Evolutionary conservation across 53 echinoderm and acorn worm genomes (phyloP).

Genomic region (Arbacia lixula): DNA sequence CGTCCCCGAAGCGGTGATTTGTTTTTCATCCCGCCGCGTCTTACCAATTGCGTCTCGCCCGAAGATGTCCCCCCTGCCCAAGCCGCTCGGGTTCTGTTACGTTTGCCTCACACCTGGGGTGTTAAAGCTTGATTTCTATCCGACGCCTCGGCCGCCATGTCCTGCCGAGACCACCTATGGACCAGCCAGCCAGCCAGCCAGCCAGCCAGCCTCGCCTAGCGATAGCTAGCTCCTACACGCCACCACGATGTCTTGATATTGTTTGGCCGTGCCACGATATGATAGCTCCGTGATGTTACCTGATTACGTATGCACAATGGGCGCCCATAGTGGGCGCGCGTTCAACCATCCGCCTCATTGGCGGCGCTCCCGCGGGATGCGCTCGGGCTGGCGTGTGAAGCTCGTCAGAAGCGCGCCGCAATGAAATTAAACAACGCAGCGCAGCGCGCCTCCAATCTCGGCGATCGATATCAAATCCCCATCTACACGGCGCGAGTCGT

Average conservation of each 20-base stretch:
- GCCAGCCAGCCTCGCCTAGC: background rate
- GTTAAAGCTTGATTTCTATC: constrained; percentile 28
- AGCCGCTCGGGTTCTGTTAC: constrained; percentile 37
- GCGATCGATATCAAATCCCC: constrained; percentile 38
- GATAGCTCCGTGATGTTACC: constrained; percentile 3
- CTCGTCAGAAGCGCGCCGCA: constrained; percentile 36
- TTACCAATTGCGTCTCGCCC: background rate
- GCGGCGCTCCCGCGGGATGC: constrained; percentile 18
- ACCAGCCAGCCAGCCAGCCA: constrained; percentile 10
- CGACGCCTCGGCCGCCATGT: constrained; percentile 19
- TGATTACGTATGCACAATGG: constrained; percentile 39
- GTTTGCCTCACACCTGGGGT: constrained; percentile 43
- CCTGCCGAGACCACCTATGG: constrained; percentile 42
- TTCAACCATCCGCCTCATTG: constrained; percentile 44
- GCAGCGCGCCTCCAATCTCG: constrained; percentile 6
- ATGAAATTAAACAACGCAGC: constrained; percentile 54
- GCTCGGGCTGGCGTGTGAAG: constrained; percentile 49
- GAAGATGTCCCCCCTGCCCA: background rate
- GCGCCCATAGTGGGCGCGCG: constrained; percentile 43
- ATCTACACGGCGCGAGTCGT: background rate
- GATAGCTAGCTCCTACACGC: no score
- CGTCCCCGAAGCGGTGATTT: constrained; percentile 13
- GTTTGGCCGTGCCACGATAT: background rate
- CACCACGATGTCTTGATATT: constrained; percentile 1
- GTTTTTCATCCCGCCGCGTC: constrained; percentile 11